Evolutionary conservation across 2,888 invertebrate species (phyloP), one percentile per base, ranked within the genome.

Genomic region (Dasypogon diadema): DNA sequence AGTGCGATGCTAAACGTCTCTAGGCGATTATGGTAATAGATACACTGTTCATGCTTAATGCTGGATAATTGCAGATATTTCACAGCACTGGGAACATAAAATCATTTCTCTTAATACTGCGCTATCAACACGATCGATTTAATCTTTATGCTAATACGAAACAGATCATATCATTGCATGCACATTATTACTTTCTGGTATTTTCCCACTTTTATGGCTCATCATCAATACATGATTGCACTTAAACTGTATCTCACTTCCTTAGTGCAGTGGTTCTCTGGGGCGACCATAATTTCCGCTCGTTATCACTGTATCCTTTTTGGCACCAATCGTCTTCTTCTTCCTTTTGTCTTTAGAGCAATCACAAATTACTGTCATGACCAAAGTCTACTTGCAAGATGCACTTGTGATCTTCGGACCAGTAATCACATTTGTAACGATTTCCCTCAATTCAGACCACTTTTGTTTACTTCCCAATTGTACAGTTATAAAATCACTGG

Each of bases 241-340:
- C 26, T 65, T 37, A 46, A 22, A 21, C 24, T 65, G 46, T 34
- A 10, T 34, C 37, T 60, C 60, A 65, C 65, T 48, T 65, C 65
- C 42, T 42, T 65, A n/a, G 24, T 46, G 30, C 30, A 3, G 34
- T 37, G 21, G 34, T 42, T 21, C 21, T 34, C 63, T 22, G 37
- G 22, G n/a, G 22, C 63, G 42, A 24, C 24, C 21, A 24, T 65
- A 42, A 65, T 14, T 16, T 65, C 46, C 65, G 24, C 48, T 65
- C 46, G 48, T 46, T 46, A 48, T 65, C 24, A 24, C 46, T 65
- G 42, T 65, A 65, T 65, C 65, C 65, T 60, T 42, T 12, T 42
- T 42, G 4, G 2, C 2, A 42, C n/a, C 46, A n/a, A 24, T 65
- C 48, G 42, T 42, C 4, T 51, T 1, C n/a, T 4, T 48, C 12